Conservation (phyloP, 2,113 vertebrate species). For the Takifugu bimaculatus region DNA sequence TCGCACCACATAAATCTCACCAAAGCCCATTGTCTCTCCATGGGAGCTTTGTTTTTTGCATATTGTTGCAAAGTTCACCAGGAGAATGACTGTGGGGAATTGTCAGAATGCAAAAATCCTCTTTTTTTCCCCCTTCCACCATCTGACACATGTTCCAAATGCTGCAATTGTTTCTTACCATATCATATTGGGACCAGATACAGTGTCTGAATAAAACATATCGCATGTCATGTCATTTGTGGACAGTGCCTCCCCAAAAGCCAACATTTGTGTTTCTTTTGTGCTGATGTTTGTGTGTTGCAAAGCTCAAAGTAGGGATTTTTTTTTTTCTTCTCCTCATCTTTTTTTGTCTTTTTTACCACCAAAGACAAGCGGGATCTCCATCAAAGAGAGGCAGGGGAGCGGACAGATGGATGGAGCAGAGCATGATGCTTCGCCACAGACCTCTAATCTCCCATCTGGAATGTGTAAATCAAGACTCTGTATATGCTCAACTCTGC, state of each 20-base stretch:
- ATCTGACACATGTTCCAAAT: constrained; percentile 48
- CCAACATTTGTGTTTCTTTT: constrained; percentile 37
- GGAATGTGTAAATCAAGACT: constrained; percentile 76
- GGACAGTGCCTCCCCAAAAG: constrained; percentile 27
- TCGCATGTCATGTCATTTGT: constrained; percentile 56
- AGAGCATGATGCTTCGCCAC: constrained; percentile 34
- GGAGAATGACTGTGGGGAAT: constrained; percentile 49
- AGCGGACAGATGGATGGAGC: constrained; percentile 35
- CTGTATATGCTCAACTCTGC: constrained; percentile 68
- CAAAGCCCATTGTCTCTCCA: constrained; percentile 15
- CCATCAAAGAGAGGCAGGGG: constrained; percentile 46
- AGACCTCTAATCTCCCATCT: constrained; percentile 71
- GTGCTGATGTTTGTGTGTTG: constrained; percentile 63
- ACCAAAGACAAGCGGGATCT: constrained; percentile 41
- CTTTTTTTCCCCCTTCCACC: too few relatives aligned
- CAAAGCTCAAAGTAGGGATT: constrained; percentile 19
- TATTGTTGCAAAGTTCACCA: constrained; percentile 54
- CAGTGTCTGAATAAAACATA: constrained; percentile 32
- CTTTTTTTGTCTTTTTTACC: constrained; percentile 29
- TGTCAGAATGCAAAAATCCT: constrained; percentile 40
- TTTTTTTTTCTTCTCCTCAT: too few relatives aligned
- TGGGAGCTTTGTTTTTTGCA: constrained; percentile 47
- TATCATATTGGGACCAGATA: constrained; percentile 48
- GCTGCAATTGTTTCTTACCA: constrained; percentile 35
- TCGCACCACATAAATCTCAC: constrained; percentile 36